Percentiles rank a stretch among this genome's conserved stretches.
phyloP scores from a whole-genome alignment of 1,140 invertebrate species.

The Megalopta genalis region DNA sequence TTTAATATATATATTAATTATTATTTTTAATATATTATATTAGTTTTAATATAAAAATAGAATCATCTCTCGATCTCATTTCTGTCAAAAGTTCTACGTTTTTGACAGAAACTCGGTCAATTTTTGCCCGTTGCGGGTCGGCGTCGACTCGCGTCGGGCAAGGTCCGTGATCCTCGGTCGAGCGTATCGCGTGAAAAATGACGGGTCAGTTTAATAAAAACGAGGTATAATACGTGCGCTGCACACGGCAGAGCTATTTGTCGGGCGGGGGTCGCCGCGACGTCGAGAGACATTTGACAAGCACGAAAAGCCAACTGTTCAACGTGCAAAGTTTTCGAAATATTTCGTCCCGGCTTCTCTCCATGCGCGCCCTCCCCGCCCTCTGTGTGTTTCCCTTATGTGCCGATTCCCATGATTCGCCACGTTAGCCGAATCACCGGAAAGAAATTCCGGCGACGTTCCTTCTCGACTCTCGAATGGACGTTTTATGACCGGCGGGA shows the following conservation, averaged over 20 bases:
- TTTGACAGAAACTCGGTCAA: no score
- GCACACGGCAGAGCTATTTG: not conserved
- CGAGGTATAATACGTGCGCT: not conserved
- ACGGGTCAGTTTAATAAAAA: constrained; percentile 15
- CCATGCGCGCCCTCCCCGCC: no score
- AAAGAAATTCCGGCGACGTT: not conserved
- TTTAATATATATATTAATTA: no score
- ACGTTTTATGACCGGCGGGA: not conserved
- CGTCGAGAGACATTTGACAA: constrained; percentile 12
- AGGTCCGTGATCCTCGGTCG: not conserved
- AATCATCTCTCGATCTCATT: no score
- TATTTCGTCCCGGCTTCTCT: not conserved
- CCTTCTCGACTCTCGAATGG: not conserved
- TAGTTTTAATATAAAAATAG: no score
- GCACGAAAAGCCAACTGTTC: not conserved
- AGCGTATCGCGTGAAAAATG: constrained; percentile 5
- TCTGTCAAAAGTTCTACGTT: no score
- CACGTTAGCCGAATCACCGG: not conserved
- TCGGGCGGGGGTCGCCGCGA: not conserved
- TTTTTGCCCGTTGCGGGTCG: no score
- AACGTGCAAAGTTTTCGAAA: constrained; percentile 4
- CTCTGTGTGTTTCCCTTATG: not conserved
- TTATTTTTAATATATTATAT: no score
- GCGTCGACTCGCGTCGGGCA: no score
- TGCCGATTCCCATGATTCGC: not conserved